phyloP scores from a whole-genome alignment of 1,140 invertebrate genomes.

The Cardiocondyla obscurior region DNA sequence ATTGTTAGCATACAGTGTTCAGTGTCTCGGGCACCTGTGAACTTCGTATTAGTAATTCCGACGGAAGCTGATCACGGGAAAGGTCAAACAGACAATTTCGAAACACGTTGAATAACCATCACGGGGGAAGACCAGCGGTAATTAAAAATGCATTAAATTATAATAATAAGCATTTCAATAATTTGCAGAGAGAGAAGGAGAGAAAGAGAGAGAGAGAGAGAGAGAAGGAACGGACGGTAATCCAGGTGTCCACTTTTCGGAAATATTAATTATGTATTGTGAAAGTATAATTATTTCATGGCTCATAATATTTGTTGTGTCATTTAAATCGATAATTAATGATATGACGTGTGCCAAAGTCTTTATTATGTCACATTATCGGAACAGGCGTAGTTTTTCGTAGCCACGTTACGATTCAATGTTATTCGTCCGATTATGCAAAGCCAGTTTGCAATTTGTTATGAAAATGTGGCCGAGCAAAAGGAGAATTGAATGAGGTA shows the following conservation, averaged over 20 bases:
- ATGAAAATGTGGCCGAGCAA: background rate
- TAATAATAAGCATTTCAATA: background rate
- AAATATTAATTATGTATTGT: constrained; percentile 5
- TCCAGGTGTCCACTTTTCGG: background rate
- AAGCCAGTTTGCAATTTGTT: background rate
- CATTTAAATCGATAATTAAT: constrained; percentile 12
- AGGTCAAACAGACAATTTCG: background rate
- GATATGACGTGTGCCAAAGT: background rate
- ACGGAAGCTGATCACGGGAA: background rate
- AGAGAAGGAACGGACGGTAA: background rate
- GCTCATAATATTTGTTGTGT: constrained; percentile 19
- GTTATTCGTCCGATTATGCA: background rate
- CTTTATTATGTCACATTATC: background rate
- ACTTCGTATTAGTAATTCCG: background rate
- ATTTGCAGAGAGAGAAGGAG: background rate
- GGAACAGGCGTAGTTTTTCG: background rate
- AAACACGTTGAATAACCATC: background rate
- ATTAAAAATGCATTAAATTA: constrained; percentile 40
- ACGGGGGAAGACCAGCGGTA: background rate
- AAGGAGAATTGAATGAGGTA: background rate
- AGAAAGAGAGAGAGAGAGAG: background rate
- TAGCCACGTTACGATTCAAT: background rate
- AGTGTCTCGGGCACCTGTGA: background rate
- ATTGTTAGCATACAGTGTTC: constrained; percentile 35
- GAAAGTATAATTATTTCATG: constrained; percentile 25